Conservation (phyloP, 2,888 invertebrate species). For the Leptinotarsa peninsularis region DNA sequence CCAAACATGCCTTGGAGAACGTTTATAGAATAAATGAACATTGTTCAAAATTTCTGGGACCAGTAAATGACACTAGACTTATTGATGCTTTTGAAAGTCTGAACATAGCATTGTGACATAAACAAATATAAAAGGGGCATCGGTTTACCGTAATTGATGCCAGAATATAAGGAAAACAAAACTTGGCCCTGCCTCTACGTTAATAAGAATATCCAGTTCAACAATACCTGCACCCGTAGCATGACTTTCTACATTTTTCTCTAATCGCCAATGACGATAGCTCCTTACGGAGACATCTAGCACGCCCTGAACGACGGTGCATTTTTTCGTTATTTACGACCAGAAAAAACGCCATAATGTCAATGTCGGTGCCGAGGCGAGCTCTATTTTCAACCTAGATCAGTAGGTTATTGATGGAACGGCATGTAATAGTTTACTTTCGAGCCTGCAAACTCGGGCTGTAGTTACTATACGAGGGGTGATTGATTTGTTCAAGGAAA, state of each 20-base stretch:
- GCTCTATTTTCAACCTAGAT: slow-evolving; percentile 32
- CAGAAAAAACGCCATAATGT: slow-evolving; percentile 22
- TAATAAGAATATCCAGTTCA: no score
- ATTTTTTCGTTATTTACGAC: slow-evolving; percentile 14
- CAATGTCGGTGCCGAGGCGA: slow-evolving; percentile 32
- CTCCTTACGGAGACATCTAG: slow-evolving; percentile 32
- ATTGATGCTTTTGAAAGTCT: no score
- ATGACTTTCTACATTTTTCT: slow-evolving; percentile 23
- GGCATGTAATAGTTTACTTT: slow-evolving; percentile 1
- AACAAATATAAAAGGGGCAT: no score
- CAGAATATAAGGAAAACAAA: no score
- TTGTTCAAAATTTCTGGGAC: no score
- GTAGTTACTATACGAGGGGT: not conserved
- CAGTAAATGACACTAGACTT: no score
- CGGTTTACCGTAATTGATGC: no score
- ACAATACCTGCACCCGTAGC: not conserved
- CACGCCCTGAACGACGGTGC: slow-evolving; percentile 24
- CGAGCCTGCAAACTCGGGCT: not conserved
- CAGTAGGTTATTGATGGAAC: slow-evolving; percentile 33
- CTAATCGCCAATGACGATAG: slow-evolving; percentile 14
- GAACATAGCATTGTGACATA: no score
- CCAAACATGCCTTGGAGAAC: no score
- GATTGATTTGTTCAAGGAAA: not conserved
- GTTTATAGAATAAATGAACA: no score
- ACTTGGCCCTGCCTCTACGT: no score